phyloP scores from a whole-genome alignment of 1,140 invertebrate genomes.

The Manduca sexta region DNA sequence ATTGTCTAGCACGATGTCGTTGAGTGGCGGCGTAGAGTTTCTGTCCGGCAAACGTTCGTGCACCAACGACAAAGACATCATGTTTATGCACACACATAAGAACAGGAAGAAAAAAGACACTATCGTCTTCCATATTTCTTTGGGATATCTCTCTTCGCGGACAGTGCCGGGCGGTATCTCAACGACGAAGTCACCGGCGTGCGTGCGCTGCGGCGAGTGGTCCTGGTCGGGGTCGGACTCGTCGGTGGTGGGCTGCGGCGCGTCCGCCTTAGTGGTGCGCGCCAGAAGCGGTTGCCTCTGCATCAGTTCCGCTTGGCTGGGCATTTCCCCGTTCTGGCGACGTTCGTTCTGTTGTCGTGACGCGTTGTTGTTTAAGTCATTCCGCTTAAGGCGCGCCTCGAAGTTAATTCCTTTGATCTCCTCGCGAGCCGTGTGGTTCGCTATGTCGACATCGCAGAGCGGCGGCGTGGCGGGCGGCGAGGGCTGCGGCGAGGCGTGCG shows the following conservation, averaged over 20 bases:
- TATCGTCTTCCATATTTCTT: conserved; percentile 69
- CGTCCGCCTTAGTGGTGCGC: conserved; percentile 52
- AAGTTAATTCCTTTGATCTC: conserved; percentile 66
- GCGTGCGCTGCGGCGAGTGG: conserved; percentile 46
- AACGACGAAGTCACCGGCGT: conserved; percentile 60
- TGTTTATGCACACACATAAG: conserved; percentile 62
- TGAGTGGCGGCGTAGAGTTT: conserved; percentile 80
- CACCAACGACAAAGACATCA: conserved; percentile 84
- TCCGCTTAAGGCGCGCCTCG: conserved; percentile 56
- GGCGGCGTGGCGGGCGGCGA: conserved; percentile 26
- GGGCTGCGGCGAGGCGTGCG: conserved; percentile 23
- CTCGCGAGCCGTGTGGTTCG: conserved; percentile 42
- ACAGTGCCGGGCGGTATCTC: conserved; percentile 59
- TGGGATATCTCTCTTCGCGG: conserved; percentile 65
- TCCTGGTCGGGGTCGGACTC: conserved; percentile 67
- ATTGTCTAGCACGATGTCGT: conserved; percentile 87
- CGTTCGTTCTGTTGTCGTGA: conserved; percentile 33
- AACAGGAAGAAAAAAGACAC: conserved; percentile 68
- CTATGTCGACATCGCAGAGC: conserved; percentile 58
- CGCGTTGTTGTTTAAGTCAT: conserved; percentile 72
- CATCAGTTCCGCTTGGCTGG: conserved; percentile 66
- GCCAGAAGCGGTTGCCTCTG: conserved; percentile 70
- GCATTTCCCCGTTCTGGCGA: conserved; percentile 43
- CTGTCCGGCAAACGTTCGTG: conserved; percentile 89
- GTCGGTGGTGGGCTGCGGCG: conserved; percentile 55